phyloP scores from a whole-genome alignment of 1,140 invertebrate genomes.

The Drosophila sechellia region DNA sequence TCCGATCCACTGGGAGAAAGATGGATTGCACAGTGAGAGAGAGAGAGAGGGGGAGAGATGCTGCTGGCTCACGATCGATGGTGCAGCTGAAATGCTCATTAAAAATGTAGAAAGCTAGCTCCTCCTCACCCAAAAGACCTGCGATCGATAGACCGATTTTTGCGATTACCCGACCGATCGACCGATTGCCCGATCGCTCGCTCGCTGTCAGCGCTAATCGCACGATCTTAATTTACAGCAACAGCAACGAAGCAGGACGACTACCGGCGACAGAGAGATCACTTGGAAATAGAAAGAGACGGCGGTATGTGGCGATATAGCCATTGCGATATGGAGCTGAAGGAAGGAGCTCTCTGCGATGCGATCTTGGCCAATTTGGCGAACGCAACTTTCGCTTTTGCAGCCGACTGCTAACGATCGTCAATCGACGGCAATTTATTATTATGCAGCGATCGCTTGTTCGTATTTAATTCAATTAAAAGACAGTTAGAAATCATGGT shows the following conservation, averaged over 20 bases:
- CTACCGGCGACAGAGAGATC: constrained; percentile 51
- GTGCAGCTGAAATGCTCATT: constrained; percentile 74
- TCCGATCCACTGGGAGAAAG: constrained; percentile 8
- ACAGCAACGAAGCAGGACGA: constrained; percentile 52
- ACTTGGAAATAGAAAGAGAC: constrained; percentile 1
- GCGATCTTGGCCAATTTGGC: constrained; percentile 69
- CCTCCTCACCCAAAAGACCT: constrained; percentile 35
- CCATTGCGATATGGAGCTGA: neutral
- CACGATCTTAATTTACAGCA: constrained; percentile 82
- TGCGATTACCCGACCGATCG: constrained; percentile 12
- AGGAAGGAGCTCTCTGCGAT: constrained; percentile 22
- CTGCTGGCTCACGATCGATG: constrained; percentile 65
- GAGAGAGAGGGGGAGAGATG: constrained; percentile 12
- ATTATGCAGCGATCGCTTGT: constrained; percentile 71
- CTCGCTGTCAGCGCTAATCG: constrained; percentile 75
- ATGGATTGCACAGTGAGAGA: neutral
- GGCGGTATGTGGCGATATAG: constrained; percentile 10
- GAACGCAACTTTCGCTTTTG: constrained; percentile 76
- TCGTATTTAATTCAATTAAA: constrained; percentile 81
- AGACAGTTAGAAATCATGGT: constrained; percentile 78
- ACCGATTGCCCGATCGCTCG: constrained; percentile 23
- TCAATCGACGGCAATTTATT: constrained; percentile 82
- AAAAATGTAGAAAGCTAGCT: constrained; percentile 82
- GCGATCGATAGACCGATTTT: constrained; percentile 26
- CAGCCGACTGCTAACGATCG: constrained; percentile 69